Base-by-base conservation (phyloP, 1,140 invertebrate genomes). In the Metopolophium dirhodum region DNA sequence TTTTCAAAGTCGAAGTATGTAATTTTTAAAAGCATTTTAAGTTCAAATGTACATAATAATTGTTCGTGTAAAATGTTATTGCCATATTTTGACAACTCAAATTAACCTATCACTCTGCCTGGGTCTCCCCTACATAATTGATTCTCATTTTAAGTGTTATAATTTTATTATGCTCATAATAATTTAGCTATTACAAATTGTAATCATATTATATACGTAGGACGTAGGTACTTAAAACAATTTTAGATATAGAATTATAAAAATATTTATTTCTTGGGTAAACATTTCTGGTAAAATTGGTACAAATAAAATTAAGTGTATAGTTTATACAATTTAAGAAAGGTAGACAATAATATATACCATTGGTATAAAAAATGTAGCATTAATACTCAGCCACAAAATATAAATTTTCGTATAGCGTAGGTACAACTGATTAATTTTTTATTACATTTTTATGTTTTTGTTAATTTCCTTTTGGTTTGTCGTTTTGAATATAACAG, bases 381-480 rank as follows among this genome's bases (percentile, higher is more conserved):
- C 30, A 68, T 68, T 37, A 68, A n/a, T 68, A 11, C 9, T 30
- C 22, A n/a, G 9, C 61, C 61, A 68, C 61, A 68, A 68, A 68
- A 68, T 30, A 68, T 68, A 68, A 4, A 68, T 68, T 68, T 68
- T 68, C 11, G 41, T 41, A 68, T 68, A 68, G 61, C 30, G 30
- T 41, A 41, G 41, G 41, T 68, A n/a, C 61, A 68, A 4, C 30
- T 68, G 61, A 68, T 68, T 41, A 85, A 85, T 85, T 41, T 37
- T 85, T 41, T 41, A 85, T 41, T 85, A 41, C 37, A 85, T 14
- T 85, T 85, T 85, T 85, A 85, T 85, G 37, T 41, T 26, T 85
- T 85, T 85, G 83, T 41, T 41, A 85, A 85, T 85, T 85, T 85
- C 83, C 83, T 85, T 41, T 41, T 35, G 37, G 37, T 85, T 41